Percentiles rank a stretch among this genome's conserved stretches.
Conservation (phyloP, 2,113 vertebrate genomes). For the Ceyx melanurus region DNA sequence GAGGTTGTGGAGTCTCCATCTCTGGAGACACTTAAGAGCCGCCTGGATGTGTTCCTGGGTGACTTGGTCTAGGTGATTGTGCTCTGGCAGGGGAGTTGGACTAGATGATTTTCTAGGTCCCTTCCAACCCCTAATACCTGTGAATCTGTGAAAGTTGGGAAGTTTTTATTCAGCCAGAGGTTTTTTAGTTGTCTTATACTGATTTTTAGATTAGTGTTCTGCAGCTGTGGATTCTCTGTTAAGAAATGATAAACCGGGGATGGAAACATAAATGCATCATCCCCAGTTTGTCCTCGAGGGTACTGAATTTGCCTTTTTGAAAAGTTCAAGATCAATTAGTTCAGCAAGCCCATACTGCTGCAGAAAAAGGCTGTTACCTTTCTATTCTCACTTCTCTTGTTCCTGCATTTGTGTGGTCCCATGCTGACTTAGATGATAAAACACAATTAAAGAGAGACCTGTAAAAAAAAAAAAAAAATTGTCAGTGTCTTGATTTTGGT, state of each 20-base stretch:
- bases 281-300: neutral
- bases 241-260: fast-evolving
- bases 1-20: no score
- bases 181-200: neutral
- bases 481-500: neutral
- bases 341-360: neutral
- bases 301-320: neutral
- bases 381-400: neutral
- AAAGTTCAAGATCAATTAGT: neutral
- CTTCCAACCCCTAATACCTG: no score
- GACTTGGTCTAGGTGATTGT: no score
- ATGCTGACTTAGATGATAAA: neutral
- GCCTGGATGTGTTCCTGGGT: no score
- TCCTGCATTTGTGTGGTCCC: neutral
- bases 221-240: neutral
- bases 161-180: neutral
- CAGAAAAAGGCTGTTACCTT: neutral
- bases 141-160: neutral
- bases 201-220: neutral
- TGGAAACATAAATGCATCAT: neutral
- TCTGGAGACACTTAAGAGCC: no score
- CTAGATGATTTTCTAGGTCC: no score
- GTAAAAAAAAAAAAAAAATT: neutral
- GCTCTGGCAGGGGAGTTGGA: no score
- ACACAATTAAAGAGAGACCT: neutral